phyloP scores from a whole-genome alignment of 2,888 invertebrate genomes.

The Sinohyriopsis cumingii region DNA sequence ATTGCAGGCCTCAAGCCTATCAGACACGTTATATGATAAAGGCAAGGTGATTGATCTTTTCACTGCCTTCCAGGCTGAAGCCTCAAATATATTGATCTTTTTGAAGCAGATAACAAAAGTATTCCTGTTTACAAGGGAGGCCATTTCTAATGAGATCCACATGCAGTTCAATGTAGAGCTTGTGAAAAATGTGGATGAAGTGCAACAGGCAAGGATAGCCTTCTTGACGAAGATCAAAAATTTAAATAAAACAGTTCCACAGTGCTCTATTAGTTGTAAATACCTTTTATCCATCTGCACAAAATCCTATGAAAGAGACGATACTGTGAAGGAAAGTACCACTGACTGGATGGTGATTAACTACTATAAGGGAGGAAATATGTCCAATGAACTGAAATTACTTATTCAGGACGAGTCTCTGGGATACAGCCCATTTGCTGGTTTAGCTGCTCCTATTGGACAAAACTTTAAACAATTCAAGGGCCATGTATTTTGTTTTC shows the following conservation, averaged over 20 bases:
- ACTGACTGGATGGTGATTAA: constrained; percentile 17
- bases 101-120: constrained; percentile 57
- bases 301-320: not conserved
- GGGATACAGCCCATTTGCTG: constrained; percentile 20
- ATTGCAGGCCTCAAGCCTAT: constrained; percentile 43
- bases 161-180: too few relatives aligned
- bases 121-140: constrained; percentile 3
- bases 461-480: constrained; percentile 10
- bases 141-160: too few relatives aligned
- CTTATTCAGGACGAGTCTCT: constrained; percentile 18
- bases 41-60: constrained; percentile 50
- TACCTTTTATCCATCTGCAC: too few relatives aligned
- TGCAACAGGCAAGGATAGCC: too few relatives aligned
- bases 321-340: not conserved
- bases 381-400: constrained; percentile 2
- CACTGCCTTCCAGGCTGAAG: constrained; percentile 50
- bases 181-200: too few relatives aligned
- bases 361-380: constrained; percentile 11
- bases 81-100: constrained; percentile 60
- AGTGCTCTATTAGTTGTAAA: too few relatives aligned
- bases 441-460: constrained; percentile 8
- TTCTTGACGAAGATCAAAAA: too few relatives aligned
- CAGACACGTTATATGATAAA: constrained; percentile 47
- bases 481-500: constrained; percentile 66
- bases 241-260: too few relatives aligned